Evolutionary conservation across 2,113 vertebrate genomes (phyloP).

Genomic region (Anthoscopus minutus): DNA sequence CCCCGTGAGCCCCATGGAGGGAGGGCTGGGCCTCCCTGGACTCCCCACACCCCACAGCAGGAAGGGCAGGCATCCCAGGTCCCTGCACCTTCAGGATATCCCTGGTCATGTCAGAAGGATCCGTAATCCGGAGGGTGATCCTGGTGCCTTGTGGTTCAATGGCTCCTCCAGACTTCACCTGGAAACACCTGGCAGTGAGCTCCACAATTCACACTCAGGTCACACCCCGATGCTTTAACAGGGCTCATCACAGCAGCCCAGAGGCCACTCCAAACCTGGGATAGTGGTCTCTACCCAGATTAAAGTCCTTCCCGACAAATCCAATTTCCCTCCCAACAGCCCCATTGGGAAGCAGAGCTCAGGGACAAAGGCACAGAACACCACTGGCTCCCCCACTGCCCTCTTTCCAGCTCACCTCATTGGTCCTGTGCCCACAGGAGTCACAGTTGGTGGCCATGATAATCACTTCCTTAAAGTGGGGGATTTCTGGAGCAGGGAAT

Average conservation of each 20-base stretch:
- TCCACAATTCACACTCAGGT: accelerated
- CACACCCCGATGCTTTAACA: accelerated
- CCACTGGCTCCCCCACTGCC: accelerated
- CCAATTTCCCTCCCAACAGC: neutral
- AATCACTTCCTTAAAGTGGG: slow-evolving; percentile 95
- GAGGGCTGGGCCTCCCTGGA: accelerated
- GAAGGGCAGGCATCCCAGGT: neutral
- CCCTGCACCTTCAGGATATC: slow-evolving; percentile 85
- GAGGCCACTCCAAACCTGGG: accelerated
- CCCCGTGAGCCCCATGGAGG: accelerated
- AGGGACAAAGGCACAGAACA: accelerated
- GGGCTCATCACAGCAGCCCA: neutral
- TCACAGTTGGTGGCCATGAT: slow-evolving; percentile 98
- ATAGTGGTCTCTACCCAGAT: neutral
- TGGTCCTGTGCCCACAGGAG: slow-evolving; percentile 88
- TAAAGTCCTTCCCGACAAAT: neutral
- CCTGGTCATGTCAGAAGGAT: slow-evolving; percentile 85
- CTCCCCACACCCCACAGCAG: accelerated
- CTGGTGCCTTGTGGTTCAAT: slow-evolving; percentile 83
- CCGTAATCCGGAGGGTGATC: slow-evolving; percentile 84
- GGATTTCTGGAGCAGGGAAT: slow-evolving; percentile 78
- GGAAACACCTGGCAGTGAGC: neutral
- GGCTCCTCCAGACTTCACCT: slow-evolving; percentile 91
- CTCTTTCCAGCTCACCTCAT: slow-evolving; percentile 72
- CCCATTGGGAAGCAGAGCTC: neutral